Conservation (phyloP, 2,888 invertebrate genomes). For the Parnassius apollo region DNA sequence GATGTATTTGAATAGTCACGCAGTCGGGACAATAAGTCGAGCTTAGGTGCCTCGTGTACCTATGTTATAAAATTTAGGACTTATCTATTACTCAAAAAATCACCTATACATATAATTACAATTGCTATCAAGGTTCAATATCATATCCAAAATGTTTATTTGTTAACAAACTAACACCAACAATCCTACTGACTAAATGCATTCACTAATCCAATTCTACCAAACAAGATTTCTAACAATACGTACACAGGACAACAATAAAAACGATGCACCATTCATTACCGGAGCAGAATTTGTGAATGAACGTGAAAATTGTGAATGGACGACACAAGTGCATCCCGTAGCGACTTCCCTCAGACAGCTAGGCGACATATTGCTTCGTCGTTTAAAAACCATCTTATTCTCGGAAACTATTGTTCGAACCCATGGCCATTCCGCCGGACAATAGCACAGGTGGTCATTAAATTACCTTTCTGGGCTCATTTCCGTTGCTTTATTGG, state of each 20-base stretch:
- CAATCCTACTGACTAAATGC: neutral
- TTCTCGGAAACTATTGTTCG: constrained; percentile 23
- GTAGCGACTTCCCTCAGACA: constrained; percentile 21
- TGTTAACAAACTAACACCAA: neutral
- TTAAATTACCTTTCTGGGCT: constrained; percentile 64
- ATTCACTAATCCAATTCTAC: constrained; percentile 6
- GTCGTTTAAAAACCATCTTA: constrained; percentile 21
- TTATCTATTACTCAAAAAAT: no score
- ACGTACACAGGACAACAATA: constrained; percentile 36
- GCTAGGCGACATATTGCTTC: constrained; percentile 26
- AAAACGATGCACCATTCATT: constrained; percentile 55
- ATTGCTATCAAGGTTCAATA: no score
- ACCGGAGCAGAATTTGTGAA: constrained; percentile 23
- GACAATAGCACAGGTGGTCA: constrained; percentile 58
- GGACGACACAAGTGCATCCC: constrained; percentile 30
- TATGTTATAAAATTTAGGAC: no score
- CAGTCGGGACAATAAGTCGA: no score
- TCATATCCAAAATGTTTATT: no score
- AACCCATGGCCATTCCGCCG: constrained; percentile 9
- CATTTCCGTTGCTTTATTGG: constrained; percentile 61
- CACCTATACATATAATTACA: no score
- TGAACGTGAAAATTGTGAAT: constrained; percentile 29
- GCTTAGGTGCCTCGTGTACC: no score
- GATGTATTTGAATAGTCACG: no score
- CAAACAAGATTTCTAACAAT: constrained; percentile 25